Evolutionary conservation across 2,113 vertebrate genomes (phyloP), one percentile per base, ranked within the genome.

Genomic region (Glaucidium brasilianum): DNA sequence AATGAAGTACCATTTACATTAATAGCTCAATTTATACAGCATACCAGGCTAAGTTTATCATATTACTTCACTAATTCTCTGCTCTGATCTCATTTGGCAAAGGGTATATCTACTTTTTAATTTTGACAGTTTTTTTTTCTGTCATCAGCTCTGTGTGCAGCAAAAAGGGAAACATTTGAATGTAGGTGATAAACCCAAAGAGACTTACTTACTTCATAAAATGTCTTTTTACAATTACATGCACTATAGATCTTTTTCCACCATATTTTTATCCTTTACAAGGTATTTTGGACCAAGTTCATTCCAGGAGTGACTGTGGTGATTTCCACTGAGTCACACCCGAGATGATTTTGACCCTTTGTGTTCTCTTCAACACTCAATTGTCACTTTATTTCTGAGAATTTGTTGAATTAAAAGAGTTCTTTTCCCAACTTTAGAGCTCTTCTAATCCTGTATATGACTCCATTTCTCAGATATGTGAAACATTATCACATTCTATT

Each of bases 1-100:
- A 96, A 96, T 96, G 73, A 97, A 96, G 52, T 56, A 93, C 43
- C 73, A 96, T 94, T 92, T 81, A 53, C 73, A 95, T 93, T 94
- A 92, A 93, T 92, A 94, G 66, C 5, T n/a, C 35, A 71, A 93
- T 88, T 97, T 83, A 74, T 92, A 92, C 49, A 93, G 32, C 62
- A 53, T 64, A 92, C 25, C 14, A 84, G 35, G n/a, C 25, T 87
- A 92, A 91, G 34, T 88, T 92, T 95, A 87, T 81, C 2, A 0
- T 72, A n/a, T 89, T 91, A 58, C 76, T 74, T 92, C 52, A 81
- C 64, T 93, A 89, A 68, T 92, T 81, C 30, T 81, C 60, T 56
- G 3, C 14, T 85, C 73, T 90, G 45, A 96, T 56, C 39, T 96
- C 77, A 90, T 63, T 81, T 88, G 60, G 37, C 3, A 85, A 93